These are phyloP conservation scores for Liparis tanakae DNA, from an alignment of 2,797 vertebrate genomes.

Conservation along the genomic window DNA sequence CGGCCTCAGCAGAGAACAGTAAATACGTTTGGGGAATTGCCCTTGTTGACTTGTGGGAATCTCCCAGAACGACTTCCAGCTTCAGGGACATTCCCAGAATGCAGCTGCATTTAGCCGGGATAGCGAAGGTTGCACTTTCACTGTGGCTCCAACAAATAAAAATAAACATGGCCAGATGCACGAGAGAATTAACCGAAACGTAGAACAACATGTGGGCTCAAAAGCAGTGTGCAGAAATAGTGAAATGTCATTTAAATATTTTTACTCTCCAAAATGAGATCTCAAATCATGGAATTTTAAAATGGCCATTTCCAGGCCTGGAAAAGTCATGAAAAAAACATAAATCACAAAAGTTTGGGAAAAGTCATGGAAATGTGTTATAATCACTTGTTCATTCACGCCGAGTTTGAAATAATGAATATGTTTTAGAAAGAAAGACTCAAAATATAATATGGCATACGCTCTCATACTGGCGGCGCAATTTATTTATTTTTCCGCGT, in stretches of 20 bases:
- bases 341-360: too few species aligned
- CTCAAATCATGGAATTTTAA: slow-evolving; percentile 13
- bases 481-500: too few species aligned
- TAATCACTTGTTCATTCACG: too few species aligned
- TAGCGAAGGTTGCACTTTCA: slow-evolving; percentile 46
- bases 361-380: too few species aligned
- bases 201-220: not conserved
- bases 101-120: slow-evolving; percentile 63
- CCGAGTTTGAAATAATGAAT: too few species aligned
- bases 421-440: too few species aligned
- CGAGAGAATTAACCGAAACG: slow-evolving; percentile 23
- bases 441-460: too few species aligned
- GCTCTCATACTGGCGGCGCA: too few species aligned
- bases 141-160: slow-evolving; percentile 33
- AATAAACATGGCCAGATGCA: slow-evolving; percentile 18
- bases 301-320: too few species aligned
- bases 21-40: slow-evolving; percentile 70
- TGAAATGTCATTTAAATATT: slow-evolving; percentile 24
- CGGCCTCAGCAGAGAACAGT: slow-evolving; percentile 35
- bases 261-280: slow-evolving; percentile 8
- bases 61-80: slow-evolving; percentile 69
- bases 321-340: too few species aligned
- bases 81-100: slow-evolving; percentile 79
- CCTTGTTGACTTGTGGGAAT: slow-evolving; percentile 74
- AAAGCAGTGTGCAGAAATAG: not conserved